These are phyloP conservation scores for Phylloscopus whistleri DNA, from an alignment of 2,113 vertebrate species.

Conservation along the genomic window DNA sequence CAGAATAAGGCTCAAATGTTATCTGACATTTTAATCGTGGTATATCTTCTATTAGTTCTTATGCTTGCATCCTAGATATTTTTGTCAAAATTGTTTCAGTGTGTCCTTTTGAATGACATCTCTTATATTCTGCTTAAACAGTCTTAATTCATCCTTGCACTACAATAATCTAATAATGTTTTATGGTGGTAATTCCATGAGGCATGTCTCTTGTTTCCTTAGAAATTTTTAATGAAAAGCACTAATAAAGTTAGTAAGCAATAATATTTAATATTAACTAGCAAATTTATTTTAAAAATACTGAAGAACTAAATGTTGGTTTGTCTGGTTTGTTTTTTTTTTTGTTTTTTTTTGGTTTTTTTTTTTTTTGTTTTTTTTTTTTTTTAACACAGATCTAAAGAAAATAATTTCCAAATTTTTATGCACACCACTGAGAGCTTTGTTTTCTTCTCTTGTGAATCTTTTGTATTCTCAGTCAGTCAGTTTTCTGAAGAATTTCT, in stretches of 20 bases:
- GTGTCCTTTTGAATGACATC: neutral
- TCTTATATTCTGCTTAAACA: neutral
- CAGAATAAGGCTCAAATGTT: neutral
- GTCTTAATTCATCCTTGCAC: neutral
- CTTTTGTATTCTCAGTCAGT: neutral
- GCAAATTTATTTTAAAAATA: neutral
- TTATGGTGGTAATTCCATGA: neutral
- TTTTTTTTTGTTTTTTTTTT: too few species aligned
- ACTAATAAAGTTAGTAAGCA: neutral
- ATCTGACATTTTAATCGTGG: neutral
- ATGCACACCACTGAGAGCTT: neutral
- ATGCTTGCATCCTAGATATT: neutral
- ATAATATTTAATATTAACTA: neutral
- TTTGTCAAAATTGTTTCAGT: neutral
- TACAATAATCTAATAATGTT: neutral
- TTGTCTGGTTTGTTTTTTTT: too few species aligned
- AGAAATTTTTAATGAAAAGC: neutral
- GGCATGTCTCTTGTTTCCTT: neutral
- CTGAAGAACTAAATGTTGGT: neutral
- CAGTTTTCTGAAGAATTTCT: neutral
- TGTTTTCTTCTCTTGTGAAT: neutral
- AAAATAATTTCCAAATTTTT: neutral
- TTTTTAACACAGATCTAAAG: neutral
- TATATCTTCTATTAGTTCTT: neutral
- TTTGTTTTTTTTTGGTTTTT: too few species aligned